Conservation (phyloP, 2,888 invertebrate species). For the Asteroscopus sphinx region DNA sequence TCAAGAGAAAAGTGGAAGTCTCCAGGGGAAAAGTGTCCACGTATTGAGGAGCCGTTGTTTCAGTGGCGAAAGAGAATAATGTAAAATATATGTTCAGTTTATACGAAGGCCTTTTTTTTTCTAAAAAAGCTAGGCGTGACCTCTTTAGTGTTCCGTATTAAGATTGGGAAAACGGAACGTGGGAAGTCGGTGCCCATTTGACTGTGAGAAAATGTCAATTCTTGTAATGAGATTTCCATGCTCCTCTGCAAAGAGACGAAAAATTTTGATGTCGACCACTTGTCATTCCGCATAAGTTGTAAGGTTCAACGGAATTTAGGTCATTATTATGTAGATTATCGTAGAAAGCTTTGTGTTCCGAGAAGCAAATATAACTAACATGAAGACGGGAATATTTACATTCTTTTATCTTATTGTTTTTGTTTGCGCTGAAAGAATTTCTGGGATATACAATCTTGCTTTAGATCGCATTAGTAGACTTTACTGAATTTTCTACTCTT, state of each 20-base stretch:
- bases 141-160: constrained; percentile 45
- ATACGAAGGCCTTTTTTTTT: constrained; percentile 42
- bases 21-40: constrained; percentile 77
- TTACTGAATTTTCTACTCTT: no score
- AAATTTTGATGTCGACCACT: constrained; percentile 23
- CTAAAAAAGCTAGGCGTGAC: constrained; percentile 37
- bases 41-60: constrained; percentile 75
- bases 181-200: constrained; percentile 13
- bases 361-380: no score
- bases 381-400: no score
- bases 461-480: no score
- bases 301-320: constrained; percentile 39
- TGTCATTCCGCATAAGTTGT: constrained; percentile 30
- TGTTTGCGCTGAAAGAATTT: no score
- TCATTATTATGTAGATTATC: constrained; percentile 22
- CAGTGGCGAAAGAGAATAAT: constrained; percentile 63
- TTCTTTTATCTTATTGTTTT: no score
- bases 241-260: constrained; percentile 12
- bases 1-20: constrained; percentile 80
- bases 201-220: constrained; percentile 31
- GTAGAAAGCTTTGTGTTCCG: not conserved
- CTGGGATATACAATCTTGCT: no score
- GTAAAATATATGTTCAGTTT: constrained; percentile 59
- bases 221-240: constrained; percentile 37
- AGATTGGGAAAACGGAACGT: constrained; percentile 39